Evolutionary conservation across 1,140 invertebrate species (phyloP).

Genomic region (Plectrocnemia conspersa): DNA sequence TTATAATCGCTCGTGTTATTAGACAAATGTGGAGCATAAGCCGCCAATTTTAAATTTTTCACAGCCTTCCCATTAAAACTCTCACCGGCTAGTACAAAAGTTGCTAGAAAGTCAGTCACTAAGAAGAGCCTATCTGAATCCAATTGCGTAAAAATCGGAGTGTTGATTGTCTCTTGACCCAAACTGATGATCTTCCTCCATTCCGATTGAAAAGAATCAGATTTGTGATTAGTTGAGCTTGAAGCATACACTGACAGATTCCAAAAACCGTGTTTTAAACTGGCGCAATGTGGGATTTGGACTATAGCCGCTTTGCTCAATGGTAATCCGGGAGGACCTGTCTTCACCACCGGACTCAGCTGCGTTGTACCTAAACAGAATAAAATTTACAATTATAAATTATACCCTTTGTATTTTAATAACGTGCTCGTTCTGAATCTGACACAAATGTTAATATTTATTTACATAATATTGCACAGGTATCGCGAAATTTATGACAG

Average conservation of each 20-base stretch:
- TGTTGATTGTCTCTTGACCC: slow-evolving; percentile 93
- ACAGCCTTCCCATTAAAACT: slow-evolving; percentile 61
- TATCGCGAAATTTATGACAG: too few relatives aligned
- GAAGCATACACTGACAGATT: slow-evolving; percentile 75
- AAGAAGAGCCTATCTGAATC: slow-evolving; percentile 83
- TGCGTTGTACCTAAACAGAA: slow-evolving; percentile 67
- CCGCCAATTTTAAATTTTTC: slow-evolving; percentile 80
- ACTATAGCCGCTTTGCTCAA: slow-evolving; percentile 88
- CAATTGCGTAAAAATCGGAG: slow-evolving; percentile 86
- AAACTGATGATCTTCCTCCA: slow-evolving; percentile 81
- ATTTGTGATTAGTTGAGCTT: slow-evolving; percentile 53
- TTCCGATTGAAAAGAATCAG: slow-evolving; percentile 51
- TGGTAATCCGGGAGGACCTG: slow-evolving; percentile 71
- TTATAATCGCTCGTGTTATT: slow-evolving; percentile 67
- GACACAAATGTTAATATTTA: too few relatives aligned
- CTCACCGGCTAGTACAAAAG: slow-evolving; percentile 86
- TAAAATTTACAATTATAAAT: too few relatives aligned
- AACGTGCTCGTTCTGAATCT: too few relatives aligned
- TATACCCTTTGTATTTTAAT: too few relatives aligned
- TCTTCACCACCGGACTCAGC: slow-evolving; percentile 85
- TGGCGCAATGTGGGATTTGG: slow-evolving; percentile 88
- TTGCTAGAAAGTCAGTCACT: slow-evolving; percentile 81
- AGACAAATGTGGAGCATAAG: slow-evolving; percentile 69
- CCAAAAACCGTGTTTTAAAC: slow-evolving; percentile 78
- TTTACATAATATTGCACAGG: too few relatives aligned